Base-by-base conservation (phyloP, 1,140 invertebrate species). In the Microplitis demolitor region DNA sequence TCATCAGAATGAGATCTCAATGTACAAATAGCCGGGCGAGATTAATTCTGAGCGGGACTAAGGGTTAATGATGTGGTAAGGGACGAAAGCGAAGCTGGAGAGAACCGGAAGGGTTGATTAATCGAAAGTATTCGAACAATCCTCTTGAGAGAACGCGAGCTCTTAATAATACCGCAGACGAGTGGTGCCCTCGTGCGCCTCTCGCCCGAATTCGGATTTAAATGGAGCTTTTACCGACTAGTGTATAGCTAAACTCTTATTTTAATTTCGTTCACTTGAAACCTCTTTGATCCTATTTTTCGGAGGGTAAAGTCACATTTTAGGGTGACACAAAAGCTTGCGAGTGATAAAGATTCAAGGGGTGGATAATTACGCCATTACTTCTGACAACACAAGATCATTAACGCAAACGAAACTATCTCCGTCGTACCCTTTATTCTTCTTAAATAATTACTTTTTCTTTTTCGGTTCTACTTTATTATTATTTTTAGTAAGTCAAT, bases 41-140 rank as follows among this genome's bases (percentile, higher is more conserved):
- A 58, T 24, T 31, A 24, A 58, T 14, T 62, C 33, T 13, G 11
- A 14, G 60, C 35, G 34, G 60, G 14, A 34, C 37, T 34, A 13
- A 35, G 60, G 60, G 60, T 62, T 62, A 62, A 62, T 62, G 60
- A 62, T 37, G 60, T 62, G 60, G 60, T 62, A 62, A 14, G 34
- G 33, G 60, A 31, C 11, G 34, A 13, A 62, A 13, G 35, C 13
- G 35, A 11, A 13, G 60, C 34, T 13, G 53, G 16, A 56, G 53
- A 56, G 53, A n/a, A 2, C 3, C 5, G 16, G n/a, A 62, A 62
- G 60, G 60, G 60, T 62, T 62, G 60, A 62, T 62, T 62, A 62
- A 62, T 62, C 60, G 60, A 35, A 62, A 14, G 35, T 31, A 62
- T 62, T 37, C 34, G 13, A 37, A 34, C 11, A 31, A 62, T 62